These are phyloP conservation scores for Rhagoletis pomonella DNA, from an alignment of 1,140 invertebrate genomes.

Conservation along the genomic window DNA sequence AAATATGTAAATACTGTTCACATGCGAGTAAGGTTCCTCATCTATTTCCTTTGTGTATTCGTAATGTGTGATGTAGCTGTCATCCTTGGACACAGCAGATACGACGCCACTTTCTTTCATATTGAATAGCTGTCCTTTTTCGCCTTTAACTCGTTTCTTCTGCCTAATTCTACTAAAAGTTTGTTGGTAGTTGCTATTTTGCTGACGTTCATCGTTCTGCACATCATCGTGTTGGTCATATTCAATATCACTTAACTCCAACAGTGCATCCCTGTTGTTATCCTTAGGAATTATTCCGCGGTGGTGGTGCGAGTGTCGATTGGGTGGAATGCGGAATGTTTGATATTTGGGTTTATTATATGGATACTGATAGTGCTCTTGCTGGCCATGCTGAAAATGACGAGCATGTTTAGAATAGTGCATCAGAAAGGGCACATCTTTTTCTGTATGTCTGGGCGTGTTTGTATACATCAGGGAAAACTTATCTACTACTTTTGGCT, in stretches of 20 bases:
- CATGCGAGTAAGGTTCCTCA: background rate
- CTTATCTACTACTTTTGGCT: background rate
- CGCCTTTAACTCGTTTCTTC: background rate
- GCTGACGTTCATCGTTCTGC: background rate
- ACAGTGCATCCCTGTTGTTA: background rate
- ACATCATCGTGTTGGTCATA: background rate
- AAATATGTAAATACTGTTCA: constrained; percentile 2
- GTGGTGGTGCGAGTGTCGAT: background rate
- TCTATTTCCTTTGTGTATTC: background rate
- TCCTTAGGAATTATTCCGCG: background rate
- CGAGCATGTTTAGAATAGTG: background rate
- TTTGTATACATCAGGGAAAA: background rate
- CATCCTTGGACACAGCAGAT: background rate
- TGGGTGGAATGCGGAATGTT: background rate
- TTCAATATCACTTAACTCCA: background rate
- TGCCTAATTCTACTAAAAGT: background rate
- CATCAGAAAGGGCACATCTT: background rate
- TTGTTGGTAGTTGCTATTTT: background rate
- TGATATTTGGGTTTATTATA: background rate
- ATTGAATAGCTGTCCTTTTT: background rate
- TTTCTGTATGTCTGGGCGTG: background rate
- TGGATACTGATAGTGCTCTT: background rate
- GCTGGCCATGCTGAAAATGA: background rate
- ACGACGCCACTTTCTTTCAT: background rate
- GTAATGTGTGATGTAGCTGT: background rate